Evolutionary conservation across 1,140 invertebrate genomes (phyloP).

Genomic region (Laupala kohalensis): DNA sequence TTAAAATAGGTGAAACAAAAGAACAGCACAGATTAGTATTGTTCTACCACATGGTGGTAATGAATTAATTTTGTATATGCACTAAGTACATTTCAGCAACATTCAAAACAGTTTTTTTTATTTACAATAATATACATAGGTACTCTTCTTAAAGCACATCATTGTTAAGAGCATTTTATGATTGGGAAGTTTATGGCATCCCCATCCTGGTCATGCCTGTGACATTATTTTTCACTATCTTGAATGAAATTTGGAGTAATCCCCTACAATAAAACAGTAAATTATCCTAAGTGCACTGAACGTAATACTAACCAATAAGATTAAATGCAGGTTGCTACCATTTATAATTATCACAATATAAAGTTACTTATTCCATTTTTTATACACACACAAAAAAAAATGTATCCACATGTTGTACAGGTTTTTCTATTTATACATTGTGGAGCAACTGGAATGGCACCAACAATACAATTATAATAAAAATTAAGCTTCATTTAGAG

Average conservation of each 20-base stretch:
- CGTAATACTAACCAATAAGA: neutral
- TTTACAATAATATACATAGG: constrained; percentile 7
- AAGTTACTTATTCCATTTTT: neutral
- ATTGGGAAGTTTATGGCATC: neutral
- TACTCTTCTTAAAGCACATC: neutral
- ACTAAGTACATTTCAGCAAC: constrained; percentile 6
- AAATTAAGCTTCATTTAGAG: neutral
- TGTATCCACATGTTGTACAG: neutral
- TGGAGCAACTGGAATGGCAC: neutral
- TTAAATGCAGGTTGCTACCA: neutral
- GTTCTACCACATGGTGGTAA: constrained; percentile 13
- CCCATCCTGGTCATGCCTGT: neutral
- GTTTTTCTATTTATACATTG: neutral
- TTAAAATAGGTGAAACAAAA: constrained; percentile 6
- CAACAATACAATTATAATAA: neutral
- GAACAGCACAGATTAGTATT: constrained; percentile 3
- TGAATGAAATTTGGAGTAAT: neutral
- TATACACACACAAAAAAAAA: neutral
- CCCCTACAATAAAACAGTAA: too few species aligned
- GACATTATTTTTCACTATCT: neutral
- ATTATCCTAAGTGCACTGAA: neutral
- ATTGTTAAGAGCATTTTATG: neutral
- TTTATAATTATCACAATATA: neutral
- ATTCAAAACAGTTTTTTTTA: constrained; percentile 3
- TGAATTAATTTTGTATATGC: constrained; percentile 8